Base-by-base conservation (phyloP, 2,888 invertebrate genomes). In the Aquatica leii region DNA sequence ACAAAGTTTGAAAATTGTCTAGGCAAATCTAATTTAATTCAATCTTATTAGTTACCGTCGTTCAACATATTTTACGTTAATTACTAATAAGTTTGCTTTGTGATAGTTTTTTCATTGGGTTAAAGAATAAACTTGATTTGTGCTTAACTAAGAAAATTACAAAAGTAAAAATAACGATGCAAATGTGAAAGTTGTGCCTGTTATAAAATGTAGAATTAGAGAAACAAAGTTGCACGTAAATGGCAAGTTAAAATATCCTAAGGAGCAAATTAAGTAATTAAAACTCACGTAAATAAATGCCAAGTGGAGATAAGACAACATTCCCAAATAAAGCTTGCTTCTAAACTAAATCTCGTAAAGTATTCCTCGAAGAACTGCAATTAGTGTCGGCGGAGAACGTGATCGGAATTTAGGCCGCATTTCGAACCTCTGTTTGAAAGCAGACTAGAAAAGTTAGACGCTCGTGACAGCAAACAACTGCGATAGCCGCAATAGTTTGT, bases 281-380 rank as follows among this genome's bases (percentile, higher is more conserved):
- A 73, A 72, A 75, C 74, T 74, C 77, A 76, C 77, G 77, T 77
- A 78, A 76, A 77, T 77, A 78, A 78, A 78, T 75, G 75, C 61
- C 62, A 66, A 68, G 68, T 67, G 69, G 67, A 64, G 68, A 74
- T 74, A 75, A 74, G 75, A 72, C 67, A 71, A 71, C 65, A 66
- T 73, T 70, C 73, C 71, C 71, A 76, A 77, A 77, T 77, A 77
- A 75, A 76, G 75, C 75, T 70, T 58, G 69, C 69, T 71, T 75
- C 73, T 74, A 74, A 56, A 76, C 74, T 76, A 78, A 78, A 78
- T 79, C 76, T 77, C 74, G 71, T 73, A 66, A 76, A 78, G 77
- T 77, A 77, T 78, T 78, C 77, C 71, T 73, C 72, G 77, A 80
- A 79, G 78, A 80, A 78, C 77, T 78, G 78, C 80, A 80, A 80